Evolutionary conservation across 2,113 vertebrate genomes (phyloP), one percentile per base, ranked within the genome.

Genomic region (Lonchura striata): DNA sequence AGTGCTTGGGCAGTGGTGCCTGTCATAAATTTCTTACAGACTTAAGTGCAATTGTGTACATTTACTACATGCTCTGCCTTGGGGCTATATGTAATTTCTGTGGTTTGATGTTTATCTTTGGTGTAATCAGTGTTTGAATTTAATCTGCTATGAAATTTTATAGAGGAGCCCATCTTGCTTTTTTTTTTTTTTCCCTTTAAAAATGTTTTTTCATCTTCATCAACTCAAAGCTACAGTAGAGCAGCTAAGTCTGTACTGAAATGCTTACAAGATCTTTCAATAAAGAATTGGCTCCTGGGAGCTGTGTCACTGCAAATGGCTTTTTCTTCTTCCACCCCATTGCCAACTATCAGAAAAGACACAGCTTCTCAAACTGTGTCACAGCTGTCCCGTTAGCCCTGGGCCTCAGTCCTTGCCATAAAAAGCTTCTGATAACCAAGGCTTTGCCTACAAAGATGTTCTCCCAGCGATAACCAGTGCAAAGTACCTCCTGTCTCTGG

Each of bases 211-310:
- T 80, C 4, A 7, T 84, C 42, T 68, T 86, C 53, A 69, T 84
- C 33, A 39, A 30, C 53, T 70, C 56, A 75, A 41, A 90, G 47
- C 56, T 93, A 66, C 82, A 92, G 33, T 75, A 65, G 91, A 96
- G 44, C 76, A 92, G 82, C 72, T 54, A 87, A 81, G 35, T 60
- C 74, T 78, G 41, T 74, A 56, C 92, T 52, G 92, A 49, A 71
- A 66, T 65, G 65, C 82, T 95, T 68, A 89, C 91, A 96, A 61
- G 28, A 71, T 27, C 33, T 88, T 95, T 82, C 63, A 98, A 98
- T 98, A 98, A 98, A 98, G 42, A 82, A 57, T 8, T 54, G 77
- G 47, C 69, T 83, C 75, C 91, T 82, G 82, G 66, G 35, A 78
- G 6, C 47, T 64, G 11, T 59, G 46, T 95, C n/a, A 18, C 54